Evolutionary conservation across 2,888 invertebrate genomes (phyloP).

Genomic region (Apantesis nais): DNA sequence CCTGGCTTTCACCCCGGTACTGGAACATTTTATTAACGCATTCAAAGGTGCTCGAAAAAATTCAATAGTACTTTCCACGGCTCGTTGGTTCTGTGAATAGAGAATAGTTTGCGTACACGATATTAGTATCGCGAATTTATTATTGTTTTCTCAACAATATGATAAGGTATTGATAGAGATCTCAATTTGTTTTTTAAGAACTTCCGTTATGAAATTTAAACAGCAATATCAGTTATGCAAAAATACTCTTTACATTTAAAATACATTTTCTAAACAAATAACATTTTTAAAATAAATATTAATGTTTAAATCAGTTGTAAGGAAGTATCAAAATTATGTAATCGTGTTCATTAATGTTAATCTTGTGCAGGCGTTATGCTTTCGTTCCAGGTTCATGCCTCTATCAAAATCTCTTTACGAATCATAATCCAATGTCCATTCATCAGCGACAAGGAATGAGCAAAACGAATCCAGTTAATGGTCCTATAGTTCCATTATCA

Average conservation of each 20-base stretch:
- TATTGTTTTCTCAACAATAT: slow-evolving; percentile 53
- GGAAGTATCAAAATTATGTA: slow-evolving; percentile 15
- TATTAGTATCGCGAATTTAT: slow-evolving; percentile 62
- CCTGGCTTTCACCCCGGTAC: slow-evolving; percentile 78
- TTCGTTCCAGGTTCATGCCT: slow-evolving; percentile 58
- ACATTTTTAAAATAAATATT: background rate
- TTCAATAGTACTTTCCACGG: slow-evolving; percentile 74
- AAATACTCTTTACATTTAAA: no score
- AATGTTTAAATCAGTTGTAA: background rate
- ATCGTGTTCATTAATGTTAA: slow-evolving; percentile 45
- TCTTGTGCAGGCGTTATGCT: slow-evolving; percentile 36
- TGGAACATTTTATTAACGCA: slow-evolving; percentile 59
- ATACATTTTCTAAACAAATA: background rate
- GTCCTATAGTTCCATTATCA: slow-evolving; percentile 82
- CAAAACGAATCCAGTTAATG: slow-evolving; percentile 83
- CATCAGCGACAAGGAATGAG: slow-evolving; percentile 80
- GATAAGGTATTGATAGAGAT: slow-evolving; percentile 53
- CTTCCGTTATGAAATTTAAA: slow-evolving; percentile 20
- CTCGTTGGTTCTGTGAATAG: slow-evolving; percentile 71
- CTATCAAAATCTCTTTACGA: slow-evolving; percentile 68
- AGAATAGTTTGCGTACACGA: slow-evolving; percentile 53
- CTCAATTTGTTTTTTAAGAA: slow-evolving; percentile 38
- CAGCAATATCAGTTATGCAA: slow-evolving; percentile 28
- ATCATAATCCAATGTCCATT: slow-evolving; percentile 82
- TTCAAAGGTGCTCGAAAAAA: slow-evolving; percentile 69